Conservation (phyloP, 2,113 vertebrate genomes). For the Nibea albiflora region DNA sequence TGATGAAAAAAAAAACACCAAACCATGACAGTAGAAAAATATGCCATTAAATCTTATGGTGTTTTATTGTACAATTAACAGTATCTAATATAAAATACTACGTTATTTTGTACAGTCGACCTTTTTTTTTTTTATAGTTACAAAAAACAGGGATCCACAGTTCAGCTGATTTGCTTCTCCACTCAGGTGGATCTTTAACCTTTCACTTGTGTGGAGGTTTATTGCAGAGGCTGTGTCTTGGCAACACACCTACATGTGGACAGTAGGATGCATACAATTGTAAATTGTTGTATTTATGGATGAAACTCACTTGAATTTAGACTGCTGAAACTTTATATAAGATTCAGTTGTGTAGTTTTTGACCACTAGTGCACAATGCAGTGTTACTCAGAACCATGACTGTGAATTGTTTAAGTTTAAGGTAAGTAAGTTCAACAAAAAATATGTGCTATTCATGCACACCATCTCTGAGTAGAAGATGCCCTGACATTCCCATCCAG, state of each 20-base stretch:
- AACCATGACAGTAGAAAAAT: too few species aligned
- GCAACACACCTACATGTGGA: too few species aligned
- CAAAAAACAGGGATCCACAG: not conserved
- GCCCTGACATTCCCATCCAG: constrained; percentile 10
- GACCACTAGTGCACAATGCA: not conserved
- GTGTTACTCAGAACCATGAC: too few species aligned
- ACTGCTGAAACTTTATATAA: not conserved
- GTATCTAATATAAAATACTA: too few species aligned
- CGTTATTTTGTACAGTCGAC: too few species aligned
- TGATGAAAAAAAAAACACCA: too few species aligned
- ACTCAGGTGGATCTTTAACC: not conserved
- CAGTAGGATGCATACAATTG: too few species aligned
- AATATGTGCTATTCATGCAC: not conserved
- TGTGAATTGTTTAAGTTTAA: not conserved
- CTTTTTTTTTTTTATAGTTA: too few species aligned
- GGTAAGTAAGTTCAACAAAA: not conserved
- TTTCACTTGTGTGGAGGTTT: not conserved
- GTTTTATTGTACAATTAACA: too few species aligned
- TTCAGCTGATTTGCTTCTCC: not conserved
- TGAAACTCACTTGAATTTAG: not conserved
- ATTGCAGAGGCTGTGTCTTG: not conserved
- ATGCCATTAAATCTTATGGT: too few species aligned
- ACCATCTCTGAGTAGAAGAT: constrained; percentile 10
- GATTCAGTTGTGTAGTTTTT: too few species aligned
- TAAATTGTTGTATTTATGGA: too few species aligned